Evolutionary conservation across 64 coral and sea anemone genomes (phyloP).

Genomic region (Stichodactyla helianthus): DNA sequence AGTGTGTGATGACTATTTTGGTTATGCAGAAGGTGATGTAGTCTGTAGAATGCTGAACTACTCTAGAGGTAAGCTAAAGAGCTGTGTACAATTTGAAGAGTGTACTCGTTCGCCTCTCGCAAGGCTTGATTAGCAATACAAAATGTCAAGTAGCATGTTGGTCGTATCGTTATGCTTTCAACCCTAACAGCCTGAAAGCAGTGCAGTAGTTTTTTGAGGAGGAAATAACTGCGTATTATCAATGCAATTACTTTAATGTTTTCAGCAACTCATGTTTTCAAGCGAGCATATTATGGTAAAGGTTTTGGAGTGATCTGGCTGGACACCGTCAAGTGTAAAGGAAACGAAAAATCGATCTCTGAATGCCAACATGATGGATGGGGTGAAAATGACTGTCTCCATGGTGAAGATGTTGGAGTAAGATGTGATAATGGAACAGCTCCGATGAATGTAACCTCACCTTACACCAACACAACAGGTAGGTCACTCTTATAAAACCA

Average conservation of each 20-base stretch:
- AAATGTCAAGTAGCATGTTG: too few species aligned
- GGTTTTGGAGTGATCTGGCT: neutral
- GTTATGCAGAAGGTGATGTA: slow-evolving; percentile 3
- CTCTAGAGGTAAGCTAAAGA: neutral
- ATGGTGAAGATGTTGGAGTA: slow-evolving; percentile 7
- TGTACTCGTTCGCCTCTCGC: too few species aligned
- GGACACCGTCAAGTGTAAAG: slow-evolving; percentile 5
- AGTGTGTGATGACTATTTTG: slow-evolving; percentile 8
- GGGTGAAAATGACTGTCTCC: neutral
- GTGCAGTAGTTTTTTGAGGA: too few species aligned
- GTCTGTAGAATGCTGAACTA: slow-evolving; percentile 13
- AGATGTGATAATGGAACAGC: neutral
- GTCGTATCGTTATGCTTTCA: too few species aligned
- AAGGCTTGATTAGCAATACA: too few species aligned
- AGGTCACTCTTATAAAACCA: neutral
- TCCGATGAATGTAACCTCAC: neutral
- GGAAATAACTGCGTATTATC: neutral
- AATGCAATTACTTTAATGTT: neutral
- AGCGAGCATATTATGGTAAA: neutral
- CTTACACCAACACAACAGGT: slow-evolving; percentile 4
- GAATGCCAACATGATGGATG: slow-evolving; percentile 2
- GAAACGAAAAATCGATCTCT: slow-evolving; percentile 21
- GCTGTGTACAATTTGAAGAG: too few species aligned
- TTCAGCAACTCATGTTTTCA: neutral
- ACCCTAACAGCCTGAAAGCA: too few species aligned